These are phyloP conservation scores for Monochamus saltuarius DNA, from an alignment of 1,140 invertebrate genomes.

Conservation along the genomic window DNA sequence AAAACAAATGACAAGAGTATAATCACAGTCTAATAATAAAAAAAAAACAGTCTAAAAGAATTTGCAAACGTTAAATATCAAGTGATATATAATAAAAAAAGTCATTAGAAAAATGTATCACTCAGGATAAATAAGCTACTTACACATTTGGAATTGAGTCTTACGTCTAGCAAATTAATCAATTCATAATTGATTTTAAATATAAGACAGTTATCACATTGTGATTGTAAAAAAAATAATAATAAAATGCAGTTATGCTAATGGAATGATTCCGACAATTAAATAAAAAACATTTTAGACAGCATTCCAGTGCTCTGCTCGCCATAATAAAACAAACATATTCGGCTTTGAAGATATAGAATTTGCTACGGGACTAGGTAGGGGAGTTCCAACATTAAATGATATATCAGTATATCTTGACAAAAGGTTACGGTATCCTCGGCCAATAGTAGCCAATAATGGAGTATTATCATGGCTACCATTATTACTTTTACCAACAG, in stretches of 20 bases:
- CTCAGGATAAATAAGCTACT: not conserved
- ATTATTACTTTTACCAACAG: conserved; percentile 38
- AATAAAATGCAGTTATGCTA: not conserved
- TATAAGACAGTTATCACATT: not conserved
- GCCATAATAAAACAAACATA: conserved; percentile 71
- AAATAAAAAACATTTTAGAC: conserved; percentile 1
- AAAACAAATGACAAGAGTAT: conserved; percentile 21
- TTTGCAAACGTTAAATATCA: not conserved
- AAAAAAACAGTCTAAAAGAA: conserved; percentile 11
- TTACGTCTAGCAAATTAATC: not conserved
- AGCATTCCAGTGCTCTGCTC: conserved; percentile 68
- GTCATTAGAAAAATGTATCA: not conserved
- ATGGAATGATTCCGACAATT: not conserved
- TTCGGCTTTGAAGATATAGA: conserved; percentile 53
- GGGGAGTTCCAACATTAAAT: conserved; percentile 37
- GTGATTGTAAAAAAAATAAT: not conserved
- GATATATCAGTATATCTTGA: conserved; percentile 66
- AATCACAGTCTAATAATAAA: conserved; percentile 22
- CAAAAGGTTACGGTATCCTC: conserved; percentile 80
- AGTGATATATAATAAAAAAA: not conserved
- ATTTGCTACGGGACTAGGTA: conserved; percentile 43
- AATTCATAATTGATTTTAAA: not conserved
- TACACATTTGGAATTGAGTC: not conserved
- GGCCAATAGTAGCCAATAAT: conserved; percentile 75
- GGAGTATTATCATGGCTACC: conserved; percentile 53